Conservation (phyloP, 2,888 invertebrate species). For the Lucinisca nassula region DNA sequence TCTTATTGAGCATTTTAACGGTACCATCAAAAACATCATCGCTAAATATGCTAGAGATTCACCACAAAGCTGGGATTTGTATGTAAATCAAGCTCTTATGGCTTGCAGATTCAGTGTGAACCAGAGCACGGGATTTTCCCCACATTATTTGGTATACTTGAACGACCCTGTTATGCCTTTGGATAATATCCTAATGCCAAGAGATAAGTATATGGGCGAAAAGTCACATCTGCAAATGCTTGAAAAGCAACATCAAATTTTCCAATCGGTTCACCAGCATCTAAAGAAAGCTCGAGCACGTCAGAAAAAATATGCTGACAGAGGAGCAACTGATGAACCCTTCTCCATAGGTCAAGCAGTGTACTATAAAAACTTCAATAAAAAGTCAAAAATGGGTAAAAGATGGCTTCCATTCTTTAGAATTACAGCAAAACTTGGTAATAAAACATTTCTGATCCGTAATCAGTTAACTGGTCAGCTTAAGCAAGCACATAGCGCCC, state of each 20-base stretch:
- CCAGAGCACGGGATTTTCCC: not conserved
- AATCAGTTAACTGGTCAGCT: not conserved
- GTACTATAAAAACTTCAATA: not conserved
- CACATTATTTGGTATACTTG: not conserved
- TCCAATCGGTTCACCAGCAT: not conserved
- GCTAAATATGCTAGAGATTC: not conserved
- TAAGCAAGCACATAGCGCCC: not conserved
- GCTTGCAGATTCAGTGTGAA: not conserved
- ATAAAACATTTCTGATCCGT: not conserved
- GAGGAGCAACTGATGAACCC: not conserved
- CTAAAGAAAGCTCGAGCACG: not conserved
- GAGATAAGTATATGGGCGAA: not conserved
- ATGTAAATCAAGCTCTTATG: not conserved
- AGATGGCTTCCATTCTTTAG: not conserved
- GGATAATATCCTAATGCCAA: not conserved
- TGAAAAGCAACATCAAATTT: not conserved
- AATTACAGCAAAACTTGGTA: not conserved
- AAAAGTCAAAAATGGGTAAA: not conserved
- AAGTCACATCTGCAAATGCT: not conserved
- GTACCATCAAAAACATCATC: not conserved
- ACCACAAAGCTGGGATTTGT: not conserved
- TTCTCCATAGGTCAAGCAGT: not conserved
- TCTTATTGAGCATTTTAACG: not conserved
- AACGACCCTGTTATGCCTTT: not conserved
- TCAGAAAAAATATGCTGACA: not conserved